These are phyloP conservation scores for Dicyrtomina minuta DNA, from an alignment of 2,888 invertebrate genomes.

Conservation along the genomic window DNA sequence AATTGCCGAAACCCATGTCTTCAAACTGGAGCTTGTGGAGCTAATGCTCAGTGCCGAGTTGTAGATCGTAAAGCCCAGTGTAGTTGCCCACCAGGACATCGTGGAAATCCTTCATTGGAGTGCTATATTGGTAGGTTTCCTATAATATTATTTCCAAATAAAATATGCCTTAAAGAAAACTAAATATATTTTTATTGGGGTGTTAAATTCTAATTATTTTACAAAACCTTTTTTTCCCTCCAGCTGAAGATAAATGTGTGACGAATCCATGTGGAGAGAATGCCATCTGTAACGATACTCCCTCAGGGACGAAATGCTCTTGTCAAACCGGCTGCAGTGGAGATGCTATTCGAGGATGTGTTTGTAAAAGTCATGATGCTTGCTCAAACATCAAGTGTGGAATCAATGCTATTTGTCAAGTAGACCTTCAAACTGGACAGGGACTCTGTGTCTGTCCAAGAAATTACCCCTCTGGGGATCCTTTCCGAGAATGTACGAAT, in stretches of 20 bases:
- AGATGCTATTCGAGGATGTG: constrained; percentile 69
- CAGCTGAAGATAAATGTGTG: constrained; percentile 70
- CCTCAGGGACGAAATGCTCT: constrained; percentile 77
- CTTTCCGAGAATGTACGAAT: constrained; percentile 80
- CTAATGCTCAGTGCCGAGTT: constrained; percentile 81
- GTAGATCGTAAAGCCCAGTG: constrained; percentile 74
- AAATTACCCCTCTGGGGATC: constrained; percentile 79
- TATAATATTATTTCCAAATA: too few relatives aligned
- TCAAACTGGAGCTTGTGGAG: constrained; percentile 58
- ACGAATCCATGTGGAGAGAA: constrained; percentile 82
- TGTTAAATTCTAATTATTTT: neutral
- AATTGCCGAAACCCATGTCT: constrained; percentile 82
- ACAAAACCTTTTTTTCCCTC: too few relatives aligned
- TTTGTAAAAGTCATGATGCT: constrained; percentile 72
- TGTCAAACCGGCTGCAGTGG: constrained; percentile 75
- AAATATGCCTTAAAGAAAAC: neutral
- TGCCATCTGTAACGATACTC: constrained; percentile 75
- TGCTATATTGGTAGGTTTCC: constrained; percentile 64
- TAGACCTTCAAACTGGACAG: constrained; percentile 59
- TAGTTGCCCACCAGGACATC: constrained; percentile 72
- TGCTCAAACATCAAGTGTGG: constrained; percentile 79
- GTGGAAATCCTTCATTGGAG: constrained; percentile 69
- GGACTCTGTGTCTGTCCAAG: constrained; percentile 77
- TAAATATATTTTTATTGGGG: neutral
- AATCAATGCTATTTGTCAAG: constrained; percentile 76